Evolutionary conservation across 2,113 vertebrate genomes (phyloP).

Genomic region (Machaerirhynchus nigripectus): DNA sequence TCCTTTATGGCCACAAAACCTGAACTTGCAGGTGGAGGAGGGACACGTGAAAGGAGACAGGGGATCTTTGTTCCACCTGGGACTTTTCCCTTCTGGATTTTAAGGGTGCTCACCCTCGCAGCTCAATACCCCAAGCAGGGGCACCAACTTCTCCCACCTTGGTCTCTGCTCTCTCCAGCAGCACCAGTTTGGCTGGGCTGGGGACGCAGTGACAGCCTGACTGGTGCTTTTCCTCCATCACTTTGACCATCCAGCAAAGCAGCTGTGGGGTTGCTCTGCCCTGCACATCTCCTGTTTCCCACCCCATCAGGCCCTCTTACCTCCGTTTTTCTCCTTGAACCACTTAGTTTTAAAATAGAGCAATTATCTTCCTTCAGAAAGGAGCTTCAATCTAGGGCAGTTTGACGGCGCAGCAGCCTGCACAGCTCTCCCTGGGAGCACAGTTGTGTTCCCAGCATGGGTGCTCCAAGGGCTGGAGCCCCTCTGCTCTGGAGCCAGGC

Average conservation of each 20-base stretch:
- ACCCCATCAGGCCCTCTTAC: background rate
- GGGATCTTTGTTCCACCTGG: background rate
- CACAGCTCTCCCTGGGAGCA: background rate
- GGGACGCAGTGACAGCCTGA: background rate
- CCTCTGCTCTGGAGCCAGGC: background rate
- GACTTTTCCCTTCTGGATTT: background rate
- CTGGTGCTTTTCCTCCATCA: background rate
- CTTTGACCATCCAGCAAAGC: background rate
- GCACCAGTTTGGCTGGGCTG: background rate
- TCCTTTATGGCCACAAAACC: background rate
- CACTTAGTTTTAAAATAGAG: constrained; percentile 52
- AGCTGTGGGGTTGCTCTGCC: background rate
- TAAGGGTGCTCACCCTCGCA: fast-evolving
- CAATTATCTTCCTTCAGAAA: background rate
- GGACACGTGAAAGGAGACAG: background rate
- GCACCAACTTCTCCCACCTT: background rate
- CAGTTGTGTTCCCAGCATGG: fast-evolving
- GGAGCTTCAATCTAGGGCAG: constrained; percentile 41
- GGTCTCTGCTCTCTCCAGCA: background rate
- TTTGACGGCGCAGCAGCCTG: background rate
- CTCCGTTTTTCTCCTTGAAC: constrained; percentile 53
- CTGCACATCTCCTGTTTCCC: background rate
- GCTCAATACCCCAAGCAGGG: background rate
- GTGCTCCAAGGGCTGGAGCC: background rate
- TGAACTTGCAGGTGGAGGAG: background rate